Conservation (phyloP, 2,113 vertebrate species). For the Himantopus leucocephalus region DNA sequence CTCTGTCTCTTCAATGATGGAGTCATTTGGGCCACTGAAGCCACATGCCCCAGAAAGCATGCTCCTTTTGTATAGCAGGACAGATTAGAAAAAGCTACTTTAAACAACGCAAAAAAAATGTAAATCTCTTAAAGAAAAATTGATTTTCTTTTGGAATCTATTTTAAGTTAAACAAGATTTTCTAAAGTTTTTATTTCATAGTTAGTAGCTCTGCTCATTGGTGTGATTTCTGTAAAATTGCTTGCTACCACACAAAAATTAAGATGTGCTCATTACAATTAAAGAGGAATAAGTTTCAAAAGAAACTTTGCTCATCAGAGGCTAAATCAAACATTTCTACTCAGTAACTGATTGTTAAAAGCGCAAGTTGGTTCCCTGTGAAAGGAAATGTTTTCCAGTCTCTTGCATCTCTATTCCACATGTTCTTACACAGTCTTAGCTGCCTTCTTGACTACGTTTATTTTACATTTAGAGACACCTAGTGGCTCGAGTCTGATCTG, state of each 20-base stretch:
- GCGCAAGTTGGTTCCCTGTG: accelerated
- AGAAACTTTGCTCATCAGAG: not conserved
- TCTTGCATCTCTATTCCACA: not conserved
- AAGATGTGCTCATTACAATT: not conserved
- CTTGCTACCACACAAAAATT: not conserved
- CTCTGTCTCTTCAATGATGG: not conserved
- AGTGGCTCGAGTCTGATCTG: not conserved
- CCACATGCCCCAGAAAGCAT: accelerated
- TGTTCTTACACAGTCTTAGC: accelerated
- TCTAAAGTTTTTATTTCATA: not conserved
- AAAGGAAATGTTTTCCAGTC: not conserved
- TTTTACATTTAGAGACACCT: slow-evolving; percentile 11
- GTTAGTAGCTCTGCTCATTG: not conserved
- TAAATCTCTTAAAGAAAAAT: not conserved
- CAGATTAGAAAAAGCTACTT: not conserved
- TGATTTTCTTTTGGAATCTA: not conserved
- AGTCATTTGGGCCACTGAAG: not conserved
- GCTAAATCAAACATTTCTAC: not conserved
- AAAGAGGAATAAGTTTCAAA: not conserved
- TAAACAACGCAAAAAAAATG: not conserved
- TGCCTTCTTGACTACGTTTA: not conserved
- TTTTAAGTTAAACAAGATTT: not conserved
- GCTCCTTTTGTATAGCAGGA: not conserved
- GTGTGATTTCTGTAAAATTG: not conserved
- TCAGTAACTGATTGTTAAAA: not conserved